Evolutionary conservation across 2,888 invertebrate genomes (phyloP).

Genomic region (Nemotelus pantherinus): DNA sequence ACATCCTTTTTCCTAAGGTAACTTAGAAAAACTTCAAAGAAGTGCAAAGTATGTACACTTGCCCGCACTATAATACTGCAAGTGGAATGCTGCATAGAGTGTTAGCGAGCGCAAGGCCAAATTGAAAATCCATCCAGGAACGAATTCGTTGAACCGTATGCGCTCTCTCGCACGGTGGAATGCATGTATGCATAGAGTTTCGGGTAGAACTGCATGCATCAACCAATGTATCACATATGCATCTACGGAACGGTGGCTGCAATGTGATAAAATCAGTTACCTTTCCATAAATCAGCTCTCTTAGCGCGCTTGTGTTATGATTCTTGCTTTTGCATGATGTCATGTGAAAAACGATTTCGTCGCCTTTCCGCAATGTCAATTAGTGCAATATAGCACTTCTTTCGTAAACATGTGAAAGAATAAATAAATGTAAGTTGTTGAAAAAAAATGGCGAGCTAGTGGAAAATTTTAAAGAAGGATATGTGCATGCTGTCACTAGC

Average conservation of each 20-base stretch:
- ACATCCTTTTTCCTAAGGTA: conserved; percentile 27
- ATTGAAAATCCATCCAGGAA: conserved; percentile 20
- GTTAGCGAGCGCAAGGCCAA: neutral
- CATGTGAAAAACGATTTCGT: conserved; percentile 62
- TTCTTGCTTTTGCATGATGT: conserved; percentile 41
- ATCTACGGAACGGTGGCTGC: neutral
- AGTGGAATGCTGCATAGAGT: too few species aligned
- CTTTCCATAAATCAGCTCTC: neutral
- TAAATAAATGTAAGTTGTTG: too few species aligned
- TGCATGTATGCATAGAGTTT: neutral
- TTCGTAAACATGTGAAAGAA: too few species aligned
- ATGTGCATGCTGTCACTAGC: too few species aligned
- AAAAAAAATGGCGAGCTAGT: too few species aligned
- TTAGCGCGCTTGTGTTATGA: conserved; percentile 12
- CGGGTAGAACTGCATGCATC: neutral
- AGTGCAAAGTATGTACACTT: conserved; percentile 36
- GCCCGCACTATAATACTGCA: neutral
- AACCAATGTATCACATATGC: neutral
- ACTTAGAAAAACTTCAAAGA: conserved; percentile 43
- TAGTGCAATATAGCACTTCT: conserved; percentile 60
- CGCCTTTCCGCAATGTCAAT: conserved; percentile 72
- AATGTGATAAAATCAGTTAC: neutral
- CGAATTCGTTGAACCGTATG: conserved; percentile 27
- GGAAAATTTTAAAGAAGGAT: too few species aligned
- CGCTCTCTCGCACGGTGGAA: neutral